Evolutionary conservation across 2,888 invertebrate species (phyloP).

Genomic region (Torymus tubicola): DNA sequence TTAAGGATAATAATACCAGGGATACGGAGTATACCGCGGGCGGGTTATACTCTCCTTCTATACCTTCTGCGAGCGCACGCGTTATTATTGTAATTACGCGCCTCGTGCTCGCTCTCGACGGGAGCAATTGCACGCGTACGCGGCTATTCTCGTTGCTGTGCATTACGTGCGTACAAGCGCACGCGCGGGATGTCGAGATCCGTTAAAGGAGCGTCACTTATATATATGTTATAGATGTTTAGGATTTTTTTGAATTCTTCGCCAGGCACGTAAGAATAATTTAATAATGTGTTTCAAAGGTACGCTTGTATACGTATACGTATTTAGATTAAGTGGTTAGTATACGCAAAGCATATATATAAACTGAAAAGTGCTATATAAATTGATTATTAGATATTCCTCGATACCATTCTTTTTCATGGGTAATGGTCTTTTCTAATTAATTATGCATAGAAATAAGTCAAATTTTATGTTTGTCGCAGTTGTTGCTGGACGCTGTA

Average conservation of each 20-base stretch:
- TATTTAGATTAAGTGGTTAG: too few species aligned
- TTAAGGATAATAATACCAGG: conserved; percentile 55
- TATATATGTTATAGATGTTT: neutral
- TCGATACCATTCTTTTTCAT: too few species aligned
- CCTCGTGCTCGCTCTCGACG: neutral
- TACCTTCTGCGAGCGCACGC: neutral
- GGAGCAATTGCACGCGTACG: too few species aligned
- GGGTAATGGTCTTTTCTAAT: neutral
- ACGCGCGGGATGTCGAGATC: neutral
- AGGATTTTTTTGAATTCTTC: too few species aligned
- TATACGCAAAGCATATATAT: too few species aligned
- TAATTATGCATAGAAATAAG: conserved; percentile 14
- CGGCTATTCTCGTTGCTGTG: too few species aligned
- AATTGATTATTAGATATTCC: too few species aligned
- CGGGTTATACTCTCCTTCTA: neutral
- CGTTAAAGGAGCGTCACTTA: neutral
- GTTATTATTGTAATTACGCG: conserved; percentile 49
- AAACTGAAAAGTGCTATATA: too few species aligned
- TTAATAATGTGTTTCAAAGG: too few species aligned
- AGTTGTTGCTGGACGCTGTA: neutral
- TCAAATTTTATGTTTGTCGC: conserved; percentile 19
- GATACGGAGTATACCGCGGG: conserved; percentile 15
- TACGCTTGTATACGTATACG: too few species aligned
- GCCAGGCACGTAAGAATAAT: too few species aligned
- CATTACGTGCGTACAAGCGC: neutral